Evolutionary conservation across 2,888 invertebrate genomes (phyloP).

Genomic region (Peribatodes rhomboidaria): DNA sequence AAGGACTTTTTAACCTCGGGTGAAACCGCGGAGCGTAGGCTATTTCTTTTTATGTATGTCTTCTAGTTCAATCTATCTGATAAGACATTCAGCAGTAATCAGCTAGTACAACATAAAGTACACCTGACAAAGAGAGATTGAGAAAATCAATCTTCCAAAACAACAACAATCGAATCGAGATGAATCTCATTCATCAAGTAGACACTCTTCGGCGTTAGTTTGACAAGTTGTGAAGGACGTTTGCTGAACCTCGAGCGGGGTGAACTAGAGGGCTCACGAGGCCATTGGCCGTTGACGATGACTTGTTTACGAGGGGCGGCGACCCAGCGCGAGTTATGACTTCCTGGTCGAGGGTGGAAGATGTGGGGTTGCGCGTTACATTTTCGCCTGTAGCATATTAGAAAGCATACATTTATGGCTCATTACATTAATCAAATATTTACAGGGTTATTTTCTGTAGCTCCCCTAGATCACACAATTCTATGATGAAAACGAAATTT

Average conservation of each 20-base stretch:
- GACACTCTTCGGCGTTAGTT: constrained; percentile 64
- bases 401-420: neutral
- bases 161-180: constrained; percentile 14
- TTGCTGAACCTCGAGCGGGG: constrained; percentile 63
- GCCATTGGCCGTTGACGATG: constrained; percentile 52
- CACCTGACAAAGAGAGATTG: neutral
- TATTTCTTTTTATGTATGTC: no score
- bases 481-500: no score
- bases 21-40: no score
- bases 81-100: no score
- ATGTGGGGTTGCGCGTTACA: neutral
- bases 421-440: no score
- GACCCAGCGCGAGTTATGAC: constrained; percentile 20
- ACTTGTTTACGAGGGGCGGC: constrained; percentile 41
- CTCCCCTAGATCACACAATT: no score
- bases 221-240: constrained; percentile 70
- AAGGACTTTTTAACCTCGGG: no score
- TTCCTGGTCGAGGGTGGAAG: constrained; percentile 6
- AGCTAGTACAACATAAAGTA: neutral
- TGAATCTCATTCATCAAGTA: constrained; percentile 15
- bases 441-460: no score
- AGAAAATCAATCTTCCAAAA: constrained; percentile 12
- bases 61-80: no score
- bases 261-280: constrained; percentile 45
- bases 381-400: neutral